A percentile compares a stretch with the other conserved stretches of the same genome.
Evolutionary conservation across 2,797 vertebrate genomes (phyloP).

Genomic region (Enteromius paludinosus): DNA sequence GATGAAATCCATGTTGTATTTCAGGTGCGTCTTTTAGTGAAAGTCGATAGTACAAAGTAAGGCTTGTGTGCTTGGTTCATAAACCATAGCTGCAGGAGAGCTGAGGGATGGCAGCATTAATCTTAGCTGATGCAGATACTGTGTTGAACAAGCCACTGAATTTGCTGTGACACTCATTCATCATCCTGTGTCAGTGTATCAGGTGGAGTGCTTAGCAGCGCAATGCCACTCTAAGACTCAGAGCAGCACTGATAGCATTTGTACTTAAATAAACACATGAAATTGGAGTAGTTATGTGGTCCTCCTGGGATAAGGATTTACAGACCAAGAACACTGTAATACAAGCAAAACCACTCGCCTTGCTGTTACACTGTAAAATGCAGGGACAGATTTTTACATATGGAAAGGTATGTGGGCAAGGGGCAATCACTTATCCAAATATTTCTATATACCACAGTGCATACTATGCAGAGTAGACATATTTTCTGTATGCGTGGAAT

Average conservation of each 20-base stretch:
- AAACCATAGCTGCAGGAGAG: constrained; percentile 25
- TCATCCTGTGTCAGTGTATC: constrained; percentile 39
- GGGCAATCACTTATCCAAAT: background rate
- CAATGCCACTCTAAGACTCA: constrained; percentile 10
- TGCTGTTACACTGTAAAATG: constrained; percentile 17
- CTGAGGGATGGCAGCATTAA: constrained; percentile 33
- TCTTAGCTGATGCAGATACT: constrained; percentile 40
- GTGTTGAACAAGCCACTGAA: constrained; percentile 45
- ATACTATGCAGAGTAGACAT: background rate
- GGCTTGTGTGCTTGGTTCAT: constrained; percentile 2
- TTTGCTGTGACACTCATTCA: constrained; percentile 39
- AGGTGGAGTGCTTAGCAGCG: constrained; percentile 21
- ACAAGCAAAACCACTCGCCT: constrained; percentile 3
- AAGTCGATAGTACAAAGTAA: constrained; percentile 27
- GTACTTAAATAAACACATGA: constrained; percentile 22
- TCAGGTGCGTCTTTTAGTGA: constrained; percentile 22
- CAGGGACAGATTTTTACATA: background rate
- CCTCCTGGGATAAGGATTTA: constrained; percentile 4
- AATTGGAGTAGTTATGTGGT: constrained; percentile 17
- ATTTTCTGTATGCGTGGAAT: background rate
- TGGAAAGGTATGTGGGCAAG: background rate
- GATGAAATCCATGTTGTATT: constrained; percentile 25
- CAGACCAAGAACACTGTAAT: constrained; percentile 24
- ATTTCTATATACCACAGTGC: background rate
- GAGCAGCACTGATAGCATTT: constrained; percentile 26